phyloP scores from a whole-genome alignment of 1,140 invertebrate species.

The Cyclina sinensis region DNA sequence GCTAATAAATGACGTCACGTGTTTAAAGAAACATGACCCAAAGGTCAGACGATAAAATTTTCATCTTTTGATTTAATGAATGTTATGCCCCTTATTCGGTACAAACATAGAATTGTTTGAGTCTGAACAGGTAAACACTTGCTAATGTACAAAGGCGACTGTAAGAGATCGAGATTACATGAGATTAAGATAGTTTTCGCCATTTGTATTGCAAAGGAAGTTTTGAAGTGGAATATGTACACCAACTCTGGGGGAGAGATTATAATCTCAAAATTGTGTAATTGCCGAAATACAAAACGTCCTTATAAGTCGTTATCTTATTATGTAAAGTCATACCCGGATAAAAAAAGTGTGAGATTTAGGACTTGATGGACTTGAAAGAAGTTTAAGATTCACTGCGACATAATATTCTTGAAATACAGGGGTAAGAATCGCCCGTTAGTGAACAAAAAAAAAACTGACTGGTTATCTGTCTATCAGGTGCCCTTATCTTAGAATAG shows the following conservation, averaged over 20 bases:
- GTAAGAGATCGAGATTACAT: slow-evolving; percentile 58
- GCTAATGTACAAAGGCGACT: slow-evolving; percentile 60
- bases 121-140: slow-evolving; percentile 56
- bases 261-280: slow-evolving; percentile 5
- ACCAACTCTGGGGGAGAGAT: slow-evolving; percentile 17
- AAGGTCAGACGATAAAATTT: slow-evolving; percentile 64
- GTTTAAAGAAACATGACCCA: slow-evolving; percentile 67
- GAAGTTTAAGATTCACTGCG: too few relatives aligned
- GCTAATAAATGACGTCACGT: slow-evolving; percentile 67
- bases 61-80: slow-evolving; percentile 68
- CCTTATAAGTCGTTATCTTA: slow-evolving; percentile 6
- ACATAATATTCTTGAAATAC: too few relatives aligned
- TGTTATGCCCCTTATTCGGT: slow-evolving; percentile 46
- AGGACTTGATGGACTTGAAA: too few relatives aligned
- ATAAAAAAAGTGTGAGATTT: neutral
- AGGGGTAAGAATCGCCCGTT: too few relatives aligned
- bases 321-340: neutral
- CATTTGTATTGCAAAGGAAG: slow-evolving; percentile 56
- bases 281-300: slow-evolving; percentile 1
- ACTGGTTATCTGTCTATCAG: too few relatives aligned
- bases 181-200: slow-evolving; percentile 59
- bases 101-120: slow-evolving; percentile 67
- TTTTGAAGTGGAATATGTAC: slow-evolving; percentile 26
- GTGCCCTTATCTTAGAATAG: too few relatives aligned
- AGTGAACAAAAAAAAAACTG: too few relatives aligned